Percentiles rank a stretch among this genome's conserved stretches.
These are phyloP conservation scores for Ceratosolen solmsi DNA, from an alignment of 1,140 invertebrate species.

Conservation along the genomic window DNA sequence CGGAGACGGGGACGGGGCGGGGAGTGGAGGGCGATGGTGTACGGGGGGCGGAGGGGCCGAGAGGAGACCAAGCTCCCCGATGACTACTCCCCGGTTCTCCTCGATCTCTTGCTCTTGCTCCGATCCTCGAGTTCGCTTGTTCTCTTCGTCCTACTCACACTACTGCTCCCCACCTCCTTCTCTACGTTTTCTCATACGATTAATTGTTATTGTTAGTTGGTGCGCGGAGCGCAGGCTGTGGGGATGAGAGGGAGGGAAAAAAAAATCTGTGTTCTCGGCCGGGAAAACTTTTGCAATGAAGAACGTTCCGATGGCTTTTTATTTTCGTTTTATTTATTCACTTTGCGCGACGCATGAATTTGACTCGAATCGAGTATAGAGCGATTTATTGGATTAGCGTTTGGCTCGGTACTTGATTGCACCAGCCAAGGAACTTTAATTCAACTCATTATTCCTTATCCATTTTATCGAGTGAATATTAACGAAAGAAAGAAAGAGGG, in stretches of 20 bases:
- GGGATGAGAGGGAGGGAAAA: too few species aligned
- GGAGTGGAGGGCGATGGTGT: not conserved
- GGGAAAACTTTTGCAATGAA: conserved; percentile 1
- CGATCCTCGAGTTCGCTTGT: conserved; percentile 38
- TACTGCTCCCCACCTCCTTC: conserved; percentile 9
- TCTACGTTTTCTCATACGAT: conserved; percentile 18
- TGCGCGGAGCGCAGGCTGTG: not conserved
- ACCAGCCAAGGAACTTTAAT: not conserved
- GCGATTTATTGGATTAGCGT: not conserved
- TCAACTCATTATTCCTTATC: too few species aligned
- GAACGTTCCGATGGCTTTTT: conserved; percentile 12
- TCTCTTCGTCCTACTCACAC: not conserved
- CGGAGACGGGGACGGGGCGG: not conserved
- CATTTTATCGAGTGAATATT: too few species aligned
- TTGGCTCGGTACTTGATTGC: not conserved
- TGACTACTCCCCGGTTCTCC: conserved; percentile 48
- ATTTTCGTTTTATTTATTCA: conserved; percentile 40
- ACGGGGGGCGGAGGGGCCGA: too few species aligned
- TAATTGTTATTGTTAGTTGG: conserved; percentile 29
- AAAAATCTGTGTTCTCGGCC: not conserved
- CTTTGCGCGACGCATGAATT: not conserved
- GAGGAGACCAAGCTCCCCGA: not conserved
- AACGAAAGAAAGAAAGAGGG: too few species aligned
- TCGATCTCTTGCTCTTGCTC: conserved; percentile 37
- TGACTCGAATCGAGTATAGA: not conserved